Percentiles rank a stretch among this genome's conserved stretches.
Conservation (phyloP, 1,140 invertebrate genomes). For the Lepeophtheirus salmonis region DNA sequence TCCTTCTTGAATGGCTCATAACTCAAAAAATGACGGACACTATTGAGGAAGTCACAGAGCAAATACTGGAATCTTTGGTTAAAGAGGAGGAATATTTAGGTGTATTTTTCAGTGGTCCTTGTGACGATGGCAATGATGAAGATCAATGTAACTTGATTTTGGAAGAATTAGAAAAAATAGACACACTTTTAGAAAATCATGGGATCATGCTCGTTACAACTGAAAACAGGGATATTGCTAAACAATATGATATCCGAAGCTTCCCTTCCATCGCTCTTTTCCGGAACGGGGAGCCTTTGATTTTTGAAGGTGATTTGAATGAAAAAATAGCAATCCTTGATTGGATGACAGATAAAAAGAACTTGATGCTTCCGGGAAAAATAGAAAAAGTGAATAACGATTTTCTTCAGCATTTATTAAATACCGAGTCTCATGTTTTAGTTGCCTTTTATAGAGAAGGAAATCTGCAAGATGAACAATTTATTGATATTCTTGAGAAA, state of each 20-base stretch:
- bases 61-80: slow-evolving; percentile 66
- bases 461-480: slow-evolving; percentile 62
- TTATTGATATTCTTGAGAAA: slow-evolving; percentile 72
- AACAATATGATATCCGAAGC: slow-evolving; percentile 55
- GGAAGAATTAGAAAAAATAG: slow-evolving; percentile 71
- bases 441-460: slow-evolving; percentile 37
- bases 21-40: slow-evolving; percentile 44
- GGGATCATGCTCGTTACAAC: slow-evolving; percentile 88
- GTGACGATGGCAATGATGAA: slow-evolving; percentile 46
- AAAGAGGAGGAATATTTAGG: slow-evolving; percentile 82
- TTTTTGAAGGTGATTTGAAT: slow-evolving; percentile 49
- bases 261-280: slow-evolving; percentile 76
- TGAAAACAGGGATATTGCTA: slow-evolving; percentile 39
- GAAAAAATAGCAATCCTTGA: slow-evolving; percentile 70
- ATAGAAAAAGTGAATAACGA: slow-evolving; percentile 3
- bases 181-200: slow-evolving; percentile 77
- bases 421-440: neutral
- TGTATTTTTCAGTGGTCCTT: slow-evolving; percentile 75
- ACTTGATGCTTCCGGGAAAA: slow-evolving; percentile 56
- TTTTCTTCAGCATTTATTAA: neutral
- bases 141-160: slow-evolving; percentile 58
- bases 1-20: slow-evolving; percentile 70
- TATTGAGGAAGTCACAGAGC: slow-evolving; percentile 63
- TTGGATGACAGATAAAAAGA: slow-evolving; percentile 78
- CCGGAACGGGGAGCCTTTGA: slow-evolving; percentile 47